Evolutionary conservation across 2,797 vertebrate species (phyloP), one percentile per base, ranked within the genome.

Genomic region (Acrossocheilus wenchowensis): DNA sequence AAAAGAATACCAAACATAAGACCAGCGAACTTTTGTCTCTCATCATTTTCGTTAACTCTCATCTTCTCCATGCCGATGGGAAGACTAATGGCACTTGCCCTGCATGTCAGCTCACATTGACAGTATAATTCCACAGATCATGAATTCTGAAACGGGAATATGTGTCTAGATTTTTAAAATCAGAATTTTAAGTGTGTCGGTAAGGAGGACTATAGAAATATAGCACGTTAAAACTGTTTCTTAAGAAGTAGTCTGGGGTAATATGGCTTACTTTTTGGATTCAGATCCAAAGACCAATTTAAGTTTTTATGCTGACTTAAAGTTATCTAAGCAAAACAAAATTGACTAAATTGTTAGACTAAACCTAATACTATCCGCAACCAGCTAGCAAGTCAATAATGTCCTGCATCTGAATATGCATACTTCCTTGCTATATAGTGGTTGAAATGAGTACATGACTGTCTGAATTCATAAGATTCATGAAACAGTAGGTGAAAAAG

Each of bases 31-130:
- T 19, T 71, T 73, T 83, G 69, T 83, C 52, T 73, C n/a, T 0
- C 7, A 45, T 74, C 2, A 74, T 74, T 83, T 83, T 54, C 7
- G 8, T 83, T 62, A 62, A 62, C 9, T 73, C 39, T 60, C 10
- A 74, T 45, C 26, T 74, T 74, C n/a, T 30, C 71, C 17, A 10
- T 74, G n/a, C 39, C 23, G 81, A 45, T 60, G 69, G 10, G 19
- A 30, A 73, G 68, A 82, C n/a, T 62, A 83, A 83, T 74, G 15
- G n/a, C 41, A 34, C 60, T 73, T 62, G 17, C 39, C 52, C 26
- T 74, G 69, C 23, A 23, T 34, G 41, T 62, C 82, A 74, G 54
- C 41, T 83, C 39, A n/a, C 34, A 74, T 48, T 74, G 62, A 64
- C 12, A 64, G 60, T 14, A 62, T 62, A 34, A 74, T 62, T 62